Evolutionary conservation across 2,797 vertebrate genomes (phyloP).

Genomic region (Gymnoscopelus microlampas): DNA sequence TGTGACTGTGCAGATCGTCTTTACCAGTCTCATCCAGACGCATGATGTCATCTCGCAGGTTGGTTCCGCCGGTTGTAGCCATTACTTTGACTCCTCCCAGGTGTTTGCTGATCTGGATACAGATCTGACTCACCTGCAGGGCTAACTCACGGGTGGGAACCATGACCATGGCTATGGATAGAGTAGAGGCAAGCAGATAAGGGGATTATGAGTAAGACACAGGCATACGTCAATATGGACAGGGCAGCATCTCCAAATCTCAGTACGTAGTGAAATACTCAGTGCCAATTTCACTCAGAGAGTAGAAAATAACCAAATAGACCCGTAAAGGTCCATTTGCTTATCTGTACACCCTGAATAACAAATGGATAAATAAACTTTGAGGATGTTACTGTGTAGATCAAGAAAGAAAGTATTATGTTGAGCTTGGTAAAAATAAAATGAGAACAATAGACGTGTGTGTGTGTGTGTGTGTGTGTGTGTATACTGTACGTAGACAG

Average conservation of each 20-base stretch:
- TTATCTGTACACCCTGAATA: too few species aligned
- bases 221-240: not conserved
- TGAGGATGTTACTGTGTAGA: too few species aligned
- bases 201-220: not conserved
- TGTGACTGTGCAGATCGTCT: not conserved
- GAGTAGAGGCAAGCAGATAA: not conserved
- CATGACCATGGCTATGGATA: constrained; percentile 78
- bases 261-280: too few species aligned
- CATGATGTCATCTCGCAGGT: constrained; percentile 86
- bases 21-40: constrained; percentile 84
- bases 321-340: too few species aligned
- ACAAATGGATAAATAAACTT: too few species aligned
- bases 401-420: not conserved
- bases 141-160: constrained; percentile 86
- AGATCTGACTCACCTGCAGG: constrained; percentile 86
- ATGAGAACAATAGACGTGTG: too few species aligned
- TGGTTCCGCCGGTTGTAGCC: constrained; percentile 87
- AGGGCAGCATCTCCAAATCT: too few species aligned
- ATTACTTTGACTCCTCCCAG: constrained; percentile 85
- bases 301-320: too few species aligned
- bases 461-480: too few species aligned
- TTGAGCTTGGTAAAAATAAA: too few species aligned
- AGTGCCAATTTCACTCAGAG: too few species aligned
- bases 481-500: too few species aligned
- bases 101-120: constrained; percentile 86